These are phyloP conservation scores for Tiliqua scincoides DNA, from an alignment of 2,113 vertebrate species.

Conservation along the genomic window DNA sequence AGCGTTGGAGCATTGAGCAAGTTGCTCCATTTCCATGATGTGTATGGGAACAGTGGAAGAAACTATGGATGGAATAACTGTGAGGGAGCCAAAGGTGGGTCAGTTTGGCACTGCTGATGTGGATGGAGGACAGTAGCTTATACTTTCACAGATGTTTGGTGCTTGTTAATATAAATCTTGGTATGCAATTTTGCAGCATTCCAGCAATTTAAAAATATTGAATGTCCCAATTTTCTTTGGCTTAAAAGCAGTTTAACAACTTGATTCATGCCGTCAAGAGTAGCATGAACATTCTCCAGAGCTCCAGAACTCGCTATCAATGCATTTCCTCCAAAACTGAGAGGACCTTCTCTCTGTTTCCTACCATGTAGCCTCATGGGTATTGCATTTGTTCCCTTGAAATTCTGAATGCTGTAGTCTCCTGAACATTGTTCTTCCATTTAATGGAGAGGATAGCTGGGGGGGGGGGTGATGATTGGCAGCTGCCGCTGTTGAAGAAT, in stretches of 20 bases:
- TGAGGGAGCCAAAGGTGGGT: neutral
- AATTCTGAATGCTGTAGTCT: slow-evolving; percentile 12
- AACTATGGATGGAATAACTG: neutral
- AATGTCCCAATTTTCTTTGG: neutral
- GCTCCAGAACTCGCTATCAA: neutral
- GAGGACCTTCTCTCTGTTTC: neutral
- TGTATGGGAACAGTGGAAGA: neutral
- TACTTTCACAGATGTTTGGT: neutral
- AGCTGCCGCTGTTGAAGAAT: neutral
- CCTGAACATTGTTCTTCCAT: neutral
- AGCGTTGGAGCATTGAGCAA: neutral
- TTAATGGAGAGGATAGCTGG: accelerated
- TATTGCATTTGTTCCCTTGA: slow-evolving; percentile 29
- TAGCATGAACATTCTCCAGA: neutral
- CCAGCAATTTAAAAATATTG: neutral
- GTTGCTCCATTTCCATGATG: neutral
- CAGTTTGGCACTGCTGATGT: neutral
- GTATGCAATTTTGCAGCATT: neutral
- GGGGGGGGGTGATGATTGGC: neutral
- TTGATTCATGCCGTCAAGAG: neutral
- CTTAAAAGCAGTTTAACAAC: neutral
- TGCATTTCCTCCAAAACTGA: neutral
- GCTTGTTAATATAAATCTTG: neutral
- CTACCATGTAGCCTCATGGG: neutral
- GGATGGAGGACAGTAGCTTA: neutral